These are phyloP conservation scores for Ammospiza nelsoni DNA, from an alignment of 2,113 vertebrate species.

Conservation along the genomic window DNA sequence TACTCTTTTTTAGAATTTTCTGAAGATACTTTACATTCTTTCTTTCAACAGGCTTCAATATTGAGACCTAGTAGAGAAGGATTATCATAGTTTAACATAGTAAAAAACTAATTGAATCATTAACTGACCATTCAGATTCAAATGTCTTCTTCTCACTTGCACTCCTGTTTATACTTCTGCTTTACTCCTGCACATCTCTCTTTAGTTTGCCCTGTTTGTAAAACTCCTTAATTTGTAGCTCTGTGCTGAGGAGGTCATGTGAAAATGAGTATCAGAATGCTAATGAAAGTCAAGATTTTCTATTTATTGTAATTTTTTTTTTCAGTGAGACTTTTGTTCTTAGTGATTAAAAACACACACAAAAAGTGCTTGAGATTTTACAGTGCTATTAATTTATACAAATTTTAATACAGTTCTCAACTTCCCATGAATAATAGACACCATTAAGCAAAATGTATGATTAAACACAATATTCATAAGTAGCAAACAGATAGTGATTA, in stretches of 20 bases:
- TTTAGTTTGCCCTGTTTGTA: constrained; percentile 73
- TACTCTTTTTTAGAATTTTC: constrained; percentile 33
- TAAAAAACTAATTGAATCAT: constrained; percentile 84
- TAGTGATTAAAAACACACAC: background rate
- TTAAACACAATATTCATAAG: background rate
- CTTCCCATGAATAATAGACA: background rate
- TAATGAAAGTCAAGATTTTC: constrained; percentile 27
- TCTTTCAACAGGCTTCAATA: constrained; percentile 66
- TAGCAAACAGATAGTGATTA: background rate
- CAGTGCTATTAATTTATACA: background rate
- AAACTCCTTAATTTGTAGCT: constrained; percentile 65
- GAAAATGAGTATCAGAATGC: constrained; percentile 69
- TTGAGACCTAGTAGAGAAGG: constrained; percentile 72
- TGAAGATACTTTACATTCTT: constrained; percentile 63
- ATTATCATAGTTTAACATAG: constrained; percentile 80
- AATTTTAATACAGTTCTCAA: background rate
- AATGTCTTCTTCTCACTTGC: constrained; percentile 75
- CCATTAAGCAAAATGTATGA: background rate
- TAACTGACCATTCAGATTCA: constrained; percentile 85
- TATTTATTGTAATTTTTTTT: background rate
- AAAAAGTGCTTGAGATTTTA: background rate
- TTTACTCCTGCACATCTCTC: constrained; percentile 52
- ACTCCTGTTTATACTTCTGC: constrained; percentile 73
- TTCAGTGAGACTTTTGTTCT: background rate
- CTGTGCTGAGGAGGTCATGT: constrained; percentile 73